Base-by-base conservation (phyloP, 2,797 vertebrate genomes). In the Eupleurogrammus muticus region DNA sequence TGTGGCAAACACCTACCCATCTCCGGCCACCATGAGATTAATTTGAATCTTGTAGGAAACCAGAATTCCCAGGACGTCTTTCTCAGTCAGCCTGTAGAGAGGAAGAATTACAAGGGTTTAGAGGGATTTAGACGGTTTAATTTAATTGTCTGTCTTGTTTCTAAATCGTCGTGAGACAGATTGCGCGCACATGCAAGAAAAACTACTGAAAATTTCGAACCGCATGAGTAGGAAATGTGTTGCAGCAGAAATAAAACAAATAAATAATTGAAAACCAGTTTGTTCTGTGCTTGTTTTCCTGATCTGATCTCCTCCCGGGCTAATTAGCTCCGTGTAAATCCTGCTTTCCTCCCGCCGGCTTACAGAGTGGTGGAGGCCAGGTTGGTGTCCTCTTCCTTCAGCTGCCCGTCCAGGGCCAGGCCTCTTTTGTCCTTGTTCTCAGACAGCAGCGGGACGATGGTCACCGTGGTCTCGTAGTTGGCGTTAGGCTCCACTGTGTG, bases 11-110 rank as follows among this genome's bases (percentile, higher is more conserved):
- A 63, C 92, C 94, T 74, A 97, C 96, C 97, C 96, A 87, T 95
- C 96, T 89, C 96, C 93, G 5, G 95, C 95, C 60, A 97, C 95
- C 93, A 96, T 90, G 73, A 98, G 89, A 90, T 95, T 96, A 77
- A 99, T 93, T 81, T 94, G 97, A 82, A 98, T 86, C 94, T 96
- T 98, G 92, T 98, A 99, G 89, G 95, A 96, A 53, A 98, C 95
- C 83, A 99, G 84, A 75, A 97, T 98, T 80, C 96, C 96, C 86
- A 97, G 48, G 23, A 97, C 83, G 1, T 98, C 96, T 84, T 95
- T 98, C 72, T 97, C 95, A 73, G 95, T 75, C 84, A 97, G 35
- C 7, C 97, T 99, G 73, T 54, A 67, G 62, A 63, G 42, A 48
- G 46, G 10, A 58, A 3, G 9, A 73, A 74, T 70, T 1, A 70